Evolutionary conservation across 2,797 vertebrate genomes (phyloP).

Genomic region (Oreortyx pictus): DNA sequence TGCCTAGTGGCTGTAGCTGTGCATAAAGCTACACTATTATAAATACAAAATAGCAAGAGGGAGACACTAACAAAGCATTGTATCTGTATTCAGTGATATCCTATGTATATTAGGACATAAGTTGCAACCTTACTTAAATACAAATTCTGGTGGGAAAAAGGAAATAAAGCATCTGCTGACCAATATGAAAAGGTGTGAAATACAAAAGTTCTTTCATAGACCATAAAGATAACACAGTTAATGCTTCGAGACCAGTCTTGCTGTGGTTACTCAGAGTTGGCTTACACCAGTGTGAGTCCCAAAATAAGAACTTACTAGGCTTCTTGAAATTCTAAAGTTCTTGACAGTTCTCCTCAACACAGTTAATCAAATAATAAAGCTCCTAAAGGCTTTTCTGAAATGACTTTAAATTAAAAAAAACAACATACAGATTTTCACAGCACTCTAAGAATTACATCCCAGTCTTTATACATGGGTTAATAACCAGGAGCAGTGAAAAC

Average conservation of each 20-base stretch:
- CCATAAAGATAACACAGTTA: neutral
- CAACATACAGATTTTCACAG: neutral
- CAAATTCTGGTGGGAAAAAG: neutral
- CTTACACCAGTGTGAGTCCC: neutral
- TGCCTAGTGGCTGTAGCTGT: neutral
- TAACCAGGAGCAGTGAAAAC: conserved; percentile 13
- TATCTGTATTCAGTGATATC: neutral
- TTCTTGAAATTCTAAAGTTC: conserved; percentile 61
- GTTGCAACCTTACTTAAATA: neutral
- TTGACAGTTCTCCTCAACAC: conserved; percentile 49
- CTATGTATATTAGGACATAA: neutral
- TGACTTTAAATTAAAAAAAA: neutral
- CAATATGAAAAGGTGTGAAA: conserved; percentile 15
- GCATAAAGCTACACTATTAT: neutral
- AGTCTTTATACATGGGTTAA: neutral
- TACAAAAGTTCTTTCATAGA: conserved; percentile 34
- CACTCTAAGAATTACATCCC: conserved; percentile 5
- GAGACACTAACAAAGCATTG: neutral
- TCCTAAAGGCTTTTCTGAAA: conserved; percentile 63
- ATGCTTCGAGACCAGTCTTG: conserved; percentile 11
- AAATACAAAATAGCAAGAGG: neutral
- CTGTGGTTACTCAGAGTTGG: neutral
- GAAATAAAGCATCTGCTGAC: neutral
- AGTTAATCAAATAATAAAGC: conserved; percentile 67
- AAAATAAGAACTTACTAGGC: conserved; percentile 23